Percentiles rank a stretch among this genome's conserved stretches.
Evolutionary conservation across 2,113 vertebrate genomes (phyloP).

Genomic region (Hippocampus mohnikei): DNA sequence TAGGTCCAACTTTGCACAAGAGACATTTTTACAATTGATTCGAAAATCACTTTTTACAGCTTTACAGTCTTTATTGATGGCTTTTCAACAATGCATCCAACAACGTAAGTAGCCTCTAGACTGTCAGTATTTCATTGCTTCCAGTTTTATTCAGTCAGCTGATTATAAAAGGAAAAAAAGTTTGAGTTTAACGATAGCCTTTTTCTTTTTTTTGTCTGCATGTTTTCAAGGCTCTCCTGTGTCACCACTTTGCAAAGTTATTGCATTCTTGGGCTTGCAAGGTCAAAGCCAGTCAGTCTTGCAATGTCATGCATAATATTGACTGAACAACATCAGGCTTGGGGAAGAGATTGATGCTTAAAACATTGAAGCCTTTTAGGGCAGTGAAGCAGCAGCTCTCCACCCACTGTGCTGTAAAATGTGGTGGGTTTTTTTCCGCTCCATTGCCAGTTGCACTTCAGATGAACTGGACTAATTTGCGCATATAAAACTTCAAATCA

Average conservation of each 20-base stretch:
- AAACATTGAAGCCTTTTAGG: constrained; percentile 36
- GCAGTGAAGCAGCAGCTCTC: constrained; percentile 34
- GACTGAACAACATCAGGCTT: constrained; percentile 31
- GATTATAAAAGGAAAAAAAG: constrained; percentile 17
- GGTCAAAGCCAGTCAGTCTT: constrained; percentile 10
- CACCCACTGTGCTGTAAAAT: constrained; percentile 25
- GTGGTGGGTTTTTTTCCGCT: constrained; percentile 29
- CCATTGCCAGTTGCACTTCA: constrained; percentile 23
- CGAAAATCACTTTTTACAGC: too few relatives aligned
- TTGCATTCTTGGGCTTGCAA: constrained; percentile 21
- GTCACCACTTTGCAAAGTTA: constrained; percentile 18
- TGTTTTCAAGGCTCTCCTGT: constrained; percentile 2
- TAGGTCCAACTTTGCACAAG: too few relatives aligned
- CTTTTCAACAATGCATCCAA: background rate
- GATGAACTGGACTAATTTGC: constrained; percentile 36
- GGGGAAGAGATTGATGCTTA: constrained; percentile 31
- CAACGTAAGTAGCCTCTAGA: background rate
- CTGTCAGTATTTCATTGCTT: background rate
- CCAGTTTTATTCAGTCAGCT: background rate
- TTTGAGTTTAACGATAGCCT: background rate
- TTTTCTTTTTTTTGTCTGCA: background rate
- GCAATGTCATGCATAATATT: constrained; percentile 33
- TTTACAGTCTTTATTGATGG: too few relatives aligned
- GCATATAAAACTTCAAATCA: constrained; percentile 25
- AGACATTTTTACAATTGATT: too few relatives aligned